Evolutionary conservation across 2,797 vertebrate genomes (phyloP).

Genomic region (Corythornis leucogaster): DNA sequence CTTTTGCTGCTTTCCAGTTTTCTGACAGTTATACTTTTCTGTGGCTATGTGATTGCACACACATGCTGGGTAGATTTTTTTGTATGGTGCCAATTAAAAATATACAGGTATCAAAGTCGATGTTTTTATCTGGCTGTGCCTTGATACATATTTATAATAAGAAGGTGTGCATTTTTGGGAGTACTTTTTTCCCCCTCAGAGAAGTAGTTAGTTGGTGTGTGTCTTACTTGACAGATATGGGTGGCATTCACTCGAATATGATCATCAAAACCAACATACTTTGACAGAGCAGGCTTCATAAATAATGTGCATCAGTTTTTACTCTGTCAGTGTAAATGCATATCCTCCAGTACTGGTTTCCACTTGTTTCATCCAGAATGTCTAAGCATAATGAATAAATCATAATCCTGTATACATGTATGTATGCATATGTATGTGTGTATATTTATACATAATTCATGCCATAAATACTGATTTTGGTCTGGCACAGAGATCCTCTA

Average conservation of each 20-base stretch:
- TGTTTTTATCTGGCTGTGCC: background rate
- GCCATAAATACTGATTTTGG: background rate
- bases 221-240: conserved; percentile 56
- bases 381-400: conserved; percentile 46
- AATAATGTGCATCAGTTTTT: conserved; percentile 68
- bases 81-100: conserved; percentile 28
- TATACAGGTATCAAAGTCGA: background rate
- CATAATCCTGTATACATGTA: conserved; percentile 29
- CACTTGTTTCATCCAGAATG: conserved; percentile 53
- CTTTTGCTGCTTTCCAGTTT: conserved; percentile 28
- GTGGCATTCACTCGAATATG: conserved; percentile 17
- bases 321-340: conserved; percentile 60
- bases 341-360: conserved; percentile 38
- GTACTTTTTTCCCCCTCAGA: background rate
- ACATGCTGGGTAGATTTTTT: background rate
- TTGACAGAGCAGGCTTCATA: conserved; percentile 68
- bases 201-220: conserved; percentile 7
- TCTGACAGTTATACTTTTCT: conserved; percentile 29
- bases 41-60: background rate
- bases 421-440: conserved; percentile 41
- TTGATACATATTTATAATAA: conserved; percentile 12
- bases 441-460: conserved; percentile 39
- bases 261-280: conserved; percentile 59
- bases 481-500: background rate
- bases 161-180: background rate